Base-by-base conservation (phyloP, 2,888 invertebrate species). In the Epicampocera succincta region DNA sequence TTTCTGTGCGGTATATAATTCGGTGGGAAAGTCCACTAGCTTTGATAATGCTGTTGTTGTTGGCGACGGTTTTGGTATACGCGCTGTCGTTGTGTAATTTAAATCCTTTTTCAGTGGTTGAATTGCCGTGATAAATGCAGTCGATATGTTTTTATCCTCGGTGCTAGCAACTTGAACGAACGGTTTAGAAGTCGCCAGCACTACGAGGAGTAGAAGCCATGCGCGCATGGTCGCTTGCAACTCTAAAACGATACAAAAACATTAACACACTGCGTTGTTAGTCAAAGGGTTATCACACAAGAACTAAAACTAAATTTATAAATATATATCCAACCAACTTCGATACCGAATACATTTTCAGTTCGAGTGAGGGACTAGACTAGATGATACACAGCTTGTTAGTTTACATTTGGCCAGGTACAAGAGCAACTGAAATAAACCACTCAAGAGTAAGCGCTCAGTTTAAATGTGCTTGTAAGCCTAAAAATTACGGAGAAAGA, bases 171-270 rank as follows among this genome's bases (percentile, higher is more conserved):
- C 91, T 90, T 90, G 91, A 88, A 89, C 89, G 87, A 89, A 89
- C 86, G 89, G 87, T 89, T 89, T 89, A 87, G 90, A 90, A 90
- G 91, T 91, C 91, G 91, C 91, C 91, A 91, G 91, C 91, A 91
- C 91, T 90, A 88, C 89, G 89, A 91, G 89, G 90, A 91, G 88
- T 90, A 91, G 87, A 88, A 91, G 89, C 91, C 91, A 91, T 90
- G 90, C 91, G 90, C 90, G 91, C 91, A 91, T 91, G 90, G 90
- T 91, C 91, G 90, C 89, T 90, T 90, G 90, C 90, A 91, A 90
- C 91, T 90, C 91, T 91, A 89, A 84, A 91, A 91, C 86, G 87
- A 88, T 87, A 88, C 85, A 88, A 87, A 88, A 88, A 87, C 86
- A 87, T 86, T 84, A 86, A 87, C 86, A 88, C 85, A 84, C 84